Evolutionary conservation across 2,797 vertebrate species (phyloP).

Genomic region (Poeciliopsis presidionis): DNA sequence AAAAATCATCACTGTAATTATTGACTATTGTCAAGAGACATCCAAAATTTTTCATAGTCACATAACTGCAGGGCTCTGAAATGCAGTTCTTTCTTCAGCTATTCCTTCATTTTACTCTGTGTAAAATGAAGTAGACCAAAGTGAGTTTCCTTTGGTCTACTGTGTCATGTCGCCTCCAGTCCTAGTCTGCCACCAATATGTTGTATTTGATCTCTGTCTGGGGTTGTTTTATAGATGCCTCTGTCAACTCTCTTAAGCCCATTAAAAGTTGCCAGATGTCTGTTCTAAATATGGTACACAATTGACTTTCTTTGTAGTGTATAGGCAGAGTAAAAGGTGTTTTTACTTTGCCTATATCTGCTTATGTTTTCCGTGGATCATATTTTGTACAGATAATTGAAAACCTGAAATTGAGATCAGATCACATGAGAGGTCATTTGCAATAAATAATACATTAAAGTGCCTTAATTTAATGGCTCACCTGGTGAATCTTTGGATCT

Average conservation of each 20-base stretch:
- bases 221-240: slow-evolving; percentile 79
- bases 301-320: slow-evolving; percentile 60
- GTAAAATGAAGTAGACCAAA: too few species aligned
- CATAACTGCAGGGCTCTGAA: background rate
- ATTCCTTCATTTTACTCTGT: slow-evolving; percentile 10
- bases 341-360: background rate
- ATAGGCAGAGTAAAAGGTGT: slow-evolving; percentile 20
- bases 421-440: background rate
- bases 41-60: background rate
- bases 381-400: background rate
- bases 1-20: slow-evolving; percentile 16
- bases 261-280: slow-evolving; percentile 84
- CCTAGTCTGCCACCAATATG: slow-evolving; percentile 81
- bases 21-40: slow-evolving; percentile 7
- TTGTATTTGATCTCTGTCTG: slow-evolving; percentile 83
- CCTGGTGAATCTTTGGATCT: background rate
- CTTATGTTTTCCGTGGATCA: background rate
- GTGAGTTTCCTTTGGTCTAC: slow-evolving; percentile 18
- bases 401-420: background rate
- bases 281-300: slow-evolving; percentile 68
- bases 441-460: background rate
- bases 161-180: slow-evolving; percentile 68
- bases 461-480: background rate
- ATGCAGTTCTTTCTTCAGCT: slow-evolving; percentile 6
- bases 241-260: slow-evolving; percentile 76